Evolutionary conservation across 2,888 invertebrate genomes (phyloP).

Genomic region (Steinernema hermaphroditum): DNA sequence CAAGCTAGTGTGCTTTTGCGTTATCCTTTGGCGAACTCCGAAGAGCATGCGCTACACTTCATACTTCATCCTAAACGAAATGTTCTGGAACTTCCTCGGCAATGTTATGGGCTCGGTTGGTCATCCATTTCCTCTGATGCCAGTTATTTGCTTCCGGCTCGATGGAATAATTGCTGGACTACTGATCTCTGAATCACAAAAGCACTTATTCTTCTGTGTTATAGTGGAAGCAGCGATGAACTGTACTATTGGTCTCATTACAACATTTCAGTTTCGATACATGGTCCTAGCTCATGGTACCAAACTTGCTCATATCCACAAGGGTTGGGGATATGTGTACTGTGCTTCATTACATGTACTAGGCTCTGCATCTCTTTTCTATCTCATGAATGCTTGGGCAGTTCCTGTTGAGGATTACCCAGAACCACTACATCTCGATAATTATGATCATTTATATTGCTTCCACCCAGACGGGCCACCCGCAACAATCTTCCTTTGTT

Average conservation of each 20-base stretch:
- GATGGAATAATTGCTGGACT: background rate
- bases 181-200: background rate
- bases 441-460: too few species aligned
- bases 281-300: background rate
- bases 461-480: background rate
- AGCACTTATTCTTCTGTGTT: background rate
- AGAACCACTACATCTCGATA: too few species aligned
- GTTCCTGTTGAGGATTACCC: background rate
- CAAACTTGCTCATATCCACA: background rate
- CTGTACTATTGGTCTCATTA: background rate
- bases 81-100: background rate
- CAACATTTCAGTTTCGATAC: background rate
- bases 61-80: background rate
- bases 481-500: too few species aligned
- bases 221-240: background rate
- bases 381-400: background rate
- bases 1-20: background rate
- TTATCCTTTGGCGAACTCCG: background rate
- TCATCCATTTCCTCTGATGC: background rate
- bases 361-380: background rate
- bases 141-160: background rate
- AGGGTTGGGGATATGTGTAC: background rate
- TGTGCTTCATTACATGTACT: background rate
- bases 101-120: background rate
- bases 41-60: background rate